Evolutionary conservation across 2,113 vertebrate species (phyloP), one percentile per base, ranked within the genome.

Genomic region (Amblyopsis rosae): DNA sequence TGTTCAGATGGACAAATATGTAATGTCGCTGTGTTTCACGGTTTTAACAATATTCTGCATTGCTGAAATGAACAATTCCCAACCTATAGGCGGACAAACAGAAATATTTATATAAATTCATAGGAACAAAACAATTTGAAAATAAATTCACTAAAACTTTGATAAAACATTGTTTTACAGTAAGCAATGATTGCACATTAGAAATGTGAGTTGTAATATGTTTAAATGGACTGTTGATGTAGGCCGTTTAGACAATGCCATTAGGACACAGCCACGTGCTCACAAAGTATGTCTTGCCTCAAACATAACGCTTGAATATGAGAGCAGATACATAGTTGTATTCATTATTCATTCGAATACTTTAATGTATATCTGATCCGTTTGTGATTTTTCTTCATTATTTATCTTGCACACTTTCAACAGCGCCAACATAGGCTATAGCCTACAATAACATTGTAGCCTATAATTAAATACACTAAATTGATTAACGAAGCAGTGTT

Each of bases 241-340:
- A 79, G 79, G 83, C 88, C 84, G 85, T 86, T 75, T 59, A 88
- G 80, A 93, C 92, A 92, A 92, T 92, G 89, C 90, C 77, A 81
- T 78, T 79, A 83, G 75, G 76, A 76, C 79, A 86, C 79, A 91
- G 86, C 92, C 92, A 93, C 91, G 92, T 93, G 92, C 90, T 93
- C 92, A 69, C 54, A 50, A 75, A 69, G 81, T 87, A 82, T 84
- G 85, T 56, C 69, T 83, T 69, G 69, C 65, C 74, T 76, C 75
- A 75, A 82, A 85, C 70, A 75, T 46, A 85, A 71, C 73, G 50
- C 60, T 10, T 69, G 56, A 76, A 64, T 67, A 51, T 72, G 48
- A 10, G 45, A n/a, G 54, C 60, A 32, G 16, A 6, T 41, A 41
- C 15, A 50, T 17, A 26, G 26, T 1, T 7, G 35, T 3, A 9